Conservation (phyloP, 2,888 invertebrate genomes). For the Melieria omissa region DNA sequence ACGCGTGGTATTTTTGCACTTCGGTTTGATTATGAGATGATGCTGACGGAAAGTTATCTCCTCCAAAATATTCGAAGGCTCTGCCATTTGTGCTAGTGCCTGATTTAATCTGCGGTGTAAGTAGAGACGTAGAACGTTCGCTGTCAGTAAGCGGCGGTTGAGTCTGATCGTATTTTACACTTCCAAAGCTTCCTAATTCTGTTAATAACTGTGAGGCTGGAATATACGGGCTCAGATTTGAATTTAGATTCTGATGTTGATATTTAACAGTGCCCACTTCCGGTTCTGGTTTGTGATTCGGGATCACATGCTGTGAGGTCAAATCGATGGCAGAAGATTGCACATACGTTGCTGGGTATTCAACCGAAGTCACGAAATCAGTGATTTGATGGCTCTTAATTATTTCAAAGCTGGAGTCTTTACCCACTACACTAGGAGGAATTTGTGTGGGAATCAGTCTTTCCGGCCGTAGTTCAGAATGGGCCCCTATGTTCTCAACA, state of each 20-base stretch:
- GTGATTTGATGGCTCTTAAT: constrained; percentile 75
- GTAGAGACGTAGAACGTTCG: not conserved
- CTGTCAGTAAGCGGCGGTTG: too few relatives aligned
- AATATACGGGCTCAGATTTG: constrained; percentile 52
- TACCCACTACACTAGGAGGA: constrained; percentile 32
- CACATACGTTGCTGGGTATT: constrained; percentile 77
- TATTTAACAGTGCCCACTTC: constrained; percentile 51
- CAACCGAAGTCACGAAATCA: constrained; percentile 77
- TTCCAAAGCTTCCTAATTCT: constrained; percentile 50
- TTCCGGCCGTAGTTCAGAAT: constrained; percentile 57
- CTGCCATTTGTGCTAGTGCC: too few relatives aligned
- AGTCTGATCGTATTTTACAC: too few relatives aligned
- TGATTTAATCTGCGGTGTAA: constrained; percentile 37
- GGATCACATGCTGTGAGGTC: constrained; percentile 34
- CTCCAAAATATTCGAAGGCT: constrained; percentile 26
- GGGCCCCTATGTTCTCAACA: constrained; percentile 55
- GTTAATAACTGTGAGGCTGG: constrained; percentile 60
- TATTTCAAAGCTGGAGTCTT: constrained; percentile 57
- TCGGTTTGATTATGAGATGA: constrained; percentile 50
- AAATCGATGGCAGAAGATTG: constrained; percentile 70
- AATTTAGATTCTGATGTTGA: constrained; percentile 54
- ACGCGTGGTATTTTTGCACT: constrained; percentile 43
- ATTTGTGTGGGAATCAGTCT: constrained; percentile 46
- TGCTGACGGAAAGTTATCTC: constrained; percentile 56
- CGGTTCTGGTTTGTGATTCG: constrained; percentile 42